Conservation (phyloP, 2,113 vertebrate genomes). For the Nansenia antarctica region DNA sequence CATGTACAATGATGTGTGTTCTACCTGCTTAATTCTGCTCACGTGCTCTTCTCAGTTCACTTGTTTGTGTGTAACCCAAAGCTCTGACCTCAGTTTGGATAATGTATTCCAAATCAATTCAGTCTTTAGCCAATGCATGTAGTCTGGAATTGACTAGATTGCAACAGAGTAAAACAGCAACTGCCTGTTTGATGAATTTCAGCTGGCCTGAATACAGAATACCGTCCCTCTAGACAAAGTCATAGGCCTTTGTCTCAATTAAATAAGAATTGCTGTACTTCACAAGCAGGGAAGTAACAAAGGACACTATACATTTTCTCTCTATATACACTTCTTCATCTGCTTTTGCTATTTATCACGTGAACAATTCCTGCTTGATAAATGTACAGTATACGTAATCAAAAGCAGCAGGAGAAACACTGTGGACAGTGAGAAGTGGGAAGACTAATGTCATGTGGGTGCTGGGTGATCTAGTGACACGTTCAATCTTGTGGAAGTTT, state of each 20-base stretch:
- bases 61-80: constrained; percentile 4
- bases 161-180: not conserved
- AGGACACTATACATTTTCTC: not conserved
- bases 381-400: not conserved
- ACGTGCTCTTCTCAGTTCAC: not conserved
- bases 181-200: constrained; percentile 11
- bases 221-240: constrained; percentile 5
- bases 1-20: not conserved
- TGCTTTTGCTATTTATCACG: not conserved
- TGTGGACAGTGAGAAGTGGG: not conserved
- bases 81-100: constrained; percentile 2
- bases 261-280: constrained; percentile 9
- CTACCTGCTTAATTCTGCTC: not conserved
- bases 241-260: not conserved
- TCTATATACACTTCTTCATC: not conserved
- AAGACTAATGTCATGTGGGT: no score
- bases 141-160: constrained; percentile 6
- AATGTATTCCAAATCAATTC: constrained; percentile 14
- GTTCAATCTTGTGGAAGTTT: not conserved
- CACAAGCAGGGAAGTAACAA: not conserved
- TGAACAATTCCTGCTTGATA: not conserved
- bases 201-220: not conserved
- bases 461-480: not conserved
- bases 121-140: constrained; percentile 4
- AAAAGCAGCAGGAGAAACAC: not conserved